phyloP scores from a whole-genome alignment of 2,113 vertebrate species.

The Eurystomus gularis region DNA sequence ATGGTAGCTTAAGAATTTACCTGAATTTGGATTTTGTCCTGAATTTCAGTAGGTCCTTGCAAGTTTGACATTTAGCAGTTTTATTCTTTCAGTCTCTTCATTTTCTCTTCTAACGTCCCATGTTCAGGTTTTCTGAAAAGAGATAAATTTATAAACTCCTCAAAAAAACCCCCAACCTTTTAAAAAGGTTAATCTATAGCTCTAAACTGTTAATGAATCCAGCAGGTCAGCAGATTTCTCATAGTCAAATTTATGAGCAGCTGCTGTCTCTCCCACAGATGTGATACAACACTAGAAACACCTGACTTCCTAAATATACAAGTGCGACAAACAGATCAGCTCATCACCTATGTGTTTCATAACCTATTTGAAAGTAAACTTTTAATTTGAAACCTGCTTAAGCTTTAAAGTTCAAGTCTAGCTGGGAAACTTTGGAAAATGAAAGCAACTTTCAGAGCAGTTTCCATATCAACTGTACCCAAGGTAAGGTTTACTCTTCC shows the following conservation, averaged over 20 bases:
- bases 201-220: not conserved
- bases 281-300: not conserved
- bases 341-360: not conserved
- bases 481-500: not conserved
- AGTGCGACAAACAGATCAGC: not conserved
- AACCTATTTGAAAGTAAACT: not conserved
- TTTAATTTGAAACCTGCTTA: not conserved
- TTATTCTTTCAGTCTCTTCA: not conserved
- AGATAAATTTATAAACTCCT: not conserved
- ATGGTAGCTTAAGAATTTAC: constrained; percentile 52
- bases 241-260: not conserved
- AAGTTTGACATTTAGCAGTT: constrained; percentile 28
- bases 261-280: not conserved
- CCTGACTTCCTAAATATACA: not conserved
- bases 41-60: constrained; percentile 7
- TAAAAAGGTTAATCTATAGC: not conserved
- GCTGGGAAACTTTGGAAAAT: not conserved
- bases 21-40: constrained; percentile 45
- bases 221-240: constrained; percentile 9
- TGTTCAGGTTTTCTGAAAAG: not conserved
- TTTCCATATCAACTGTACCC: not conserved
- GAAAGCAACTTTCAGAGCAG: not conserved
- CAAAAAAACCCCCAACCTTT: not conserved
- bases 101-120: not conserved
- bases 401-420: not conserved